Percentiles rank a stretch among this genome's conserved stretches.
These are phyloP conservation scores for Drosophila macrospina DNA, from an alignment of 2,888 invertebrate species.

Conservation along the genomic window DNA sequence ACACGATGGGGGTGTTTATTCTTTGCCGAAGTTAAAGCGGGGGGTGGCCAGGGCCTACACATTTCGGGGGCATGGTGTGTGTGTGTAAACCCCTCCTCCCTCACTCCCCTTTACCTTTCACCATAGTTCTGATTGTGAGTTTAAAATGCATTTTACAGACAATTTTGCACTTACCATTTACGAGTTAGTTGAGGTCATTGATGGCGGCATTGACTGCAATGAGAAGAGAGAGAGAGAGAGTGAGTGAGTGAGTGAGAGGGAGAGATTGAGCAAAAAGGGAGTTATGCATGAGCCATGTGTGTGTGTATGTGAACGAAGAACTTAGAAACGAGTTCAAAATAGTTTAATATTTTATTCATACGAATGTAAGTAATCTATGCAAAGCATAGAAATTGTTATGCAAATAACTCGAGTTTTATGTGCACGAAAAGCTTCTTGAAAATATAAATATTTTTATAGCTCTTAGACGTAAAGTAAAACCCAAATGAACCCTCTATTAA, in stretches of 20 bases:
- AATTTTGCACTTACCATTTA: constrained; percentile 75
- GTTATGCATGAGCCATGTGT: constrained; percentile 3
- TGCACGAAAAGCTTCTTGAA: background rate
- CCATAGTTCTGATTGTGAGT: constrained; percentile 43
- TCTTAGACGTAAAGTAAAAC: too few species aligned
- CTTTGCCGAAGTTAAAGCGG: background rate
- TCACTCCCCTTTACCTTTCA: too few species aligned
- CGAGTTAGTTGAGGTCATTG: constrained; percentile 67
- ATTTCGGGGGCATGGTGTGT: background rate
- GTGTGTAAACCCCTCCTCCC: too few species aligned
- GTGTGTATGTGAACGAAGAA: too few species aligned
- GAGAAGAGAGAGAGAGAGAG: constrained; percentile 10
- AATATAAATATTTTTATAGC: too few species aligned
- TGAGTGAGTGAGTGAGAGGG: background rate
- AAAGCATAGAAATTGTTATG: background rate
- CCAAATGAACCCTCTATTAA: too few species aligned
- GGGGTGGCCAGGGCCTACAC: background rate
- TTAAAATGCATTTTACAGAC: constrained; percentile 69
- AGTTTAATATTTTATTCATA: background rate
- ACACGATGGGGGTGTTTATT: constrained; percentile 15
- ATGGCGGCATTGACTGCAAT: constrained; percentile 45
- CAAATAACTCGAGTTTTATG: background rate
- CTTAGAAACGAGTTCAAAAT: background rate
- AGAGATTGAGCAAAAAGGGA: background rate
- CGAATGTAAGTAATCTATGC: background rate